Evolutionary conservation across 2,113 vertebrate genomes (phyloP).

Genomic region (Shinisaurus crocodilurus): DNA sequence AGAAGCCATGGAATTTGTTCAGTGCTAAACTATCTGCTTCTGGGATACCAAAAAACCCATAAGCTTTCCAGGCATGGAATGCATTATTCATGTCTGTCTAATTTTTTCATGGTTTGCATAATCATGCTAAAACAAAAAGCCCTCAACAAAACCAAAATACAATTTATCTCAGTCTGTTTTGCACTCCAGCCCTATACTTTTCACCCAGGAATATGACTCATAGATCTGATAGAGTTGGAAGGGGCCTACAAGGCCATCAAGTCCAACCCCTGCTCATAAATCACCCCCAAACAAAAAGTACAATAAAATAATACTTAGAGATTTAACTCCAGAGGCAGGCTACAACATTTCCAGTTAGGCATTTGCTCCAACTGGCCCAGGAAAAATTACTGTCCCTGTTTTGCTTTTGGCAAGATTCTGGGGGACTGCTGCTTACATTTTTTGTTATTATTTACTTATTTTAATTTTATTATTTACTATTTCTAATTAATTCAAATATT

Average conservation of each 20-base stretch:
- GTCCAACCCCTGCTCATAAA: no score
- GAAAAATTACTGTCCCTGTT: neutral
- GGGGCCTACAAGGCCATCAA: no score
- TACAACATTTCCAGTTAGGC: neutral
- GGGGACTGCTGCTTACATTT: no score
- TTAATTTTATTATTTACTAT: neutral
- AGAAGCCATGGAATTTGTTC: neutral
- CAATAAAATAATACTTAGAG: neutral
- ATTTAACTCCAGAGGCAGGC: neutral
- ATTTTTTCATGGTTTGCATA: conserved; percentile 5
- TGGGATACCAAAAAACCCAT: neutral
- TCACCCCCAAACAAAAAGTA: neutral
- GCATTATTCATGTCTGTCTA: neutral
- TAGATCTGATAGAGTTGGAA: no score
- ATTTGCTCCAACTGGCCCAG: neutral
- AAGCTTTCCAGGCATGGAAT: neutral
- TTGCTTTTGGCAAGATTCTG: neutral
- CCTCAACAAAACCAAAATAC: neutral
- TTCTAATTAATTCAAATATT: neutral
- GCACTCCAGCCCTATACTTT: neutral
- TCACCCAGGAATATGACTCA: neutral
- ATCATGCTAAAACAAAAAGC: neutral
- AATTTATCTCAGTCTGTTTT: neutral
- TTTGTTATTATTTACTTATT: neutral
- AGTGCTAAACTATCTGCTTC: conserved; percentile 6